Conservation (phyloP, 2,888 invertebrate genomes). For the Cryptocephalus moraei region DNA sequence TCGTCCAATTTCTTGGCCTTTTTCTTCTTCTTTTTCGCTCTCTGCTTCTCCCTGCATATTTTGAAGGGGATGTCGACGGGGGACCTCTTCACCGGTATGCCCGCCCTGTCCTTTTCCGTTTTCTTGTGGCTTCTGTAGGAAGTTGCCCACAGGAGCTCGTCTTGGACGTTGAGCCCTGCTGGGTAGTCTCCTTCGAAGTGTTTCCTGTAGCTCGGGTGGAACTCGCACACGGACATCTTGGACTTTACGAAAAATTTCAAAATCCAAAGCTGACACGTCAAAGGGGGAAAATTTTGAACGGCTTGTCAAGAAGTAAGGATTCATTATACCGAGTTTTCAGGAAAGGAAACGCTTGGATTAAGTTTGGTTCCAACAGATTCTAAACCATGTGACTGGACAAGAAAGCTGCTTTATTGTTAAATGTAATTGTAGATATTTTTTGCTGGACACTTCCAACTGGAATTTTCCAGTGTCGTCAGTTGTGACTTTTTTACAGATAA, state of each 20-base stretch:
- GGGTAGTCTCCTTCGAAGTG: not conserved
- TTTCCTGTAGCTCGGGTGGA: conserved; percentile 6
- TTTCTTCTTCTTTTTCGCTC: conserved; percentile 6
- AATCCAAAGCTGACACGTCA: too few species aligned
- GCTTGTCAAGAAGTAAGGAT: too few species aligned
- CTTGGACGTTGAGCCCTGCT: conserved; percentile 6
- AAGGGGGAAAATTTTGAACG: too few species aligned
- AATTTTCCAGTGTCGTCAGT: too few species aligned
- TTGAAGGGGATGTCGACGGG: conserved; percentile 16
- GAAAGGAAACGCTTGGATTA: too few species aligned
- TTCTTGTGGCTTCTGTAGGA: conserved; percentile 12
- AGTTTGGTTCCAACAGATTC: too few species aligned
- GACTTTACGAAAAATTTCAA: not conserved
- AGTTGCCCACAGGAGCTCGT: conserved; percentile 15
- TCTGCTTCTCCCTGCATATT: conserved; percentile 12
- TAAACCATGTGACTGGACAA: too few species aligned
- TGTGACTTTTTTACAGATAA: too few species aligned
- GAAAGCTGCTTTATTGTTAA: too few species aligned
- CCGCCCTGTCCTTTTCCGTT: conserved; percentile 6
- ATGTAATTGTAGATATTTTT: too few species aligned
- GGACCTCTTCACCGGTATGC: conserved; percentile 11
- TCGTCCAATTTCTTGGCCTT: conserved; percentile 3
- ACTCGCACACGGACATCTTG: conserved; percentile 6
- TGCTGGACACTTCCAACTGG: too few species aligned
- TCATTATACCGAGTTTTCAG: too few species aligned